Percentiles rank a stretch among this genome's conserved stretches.
Evolutionary conservation across 2,888 invertebrate genomes (phyloP).

Genomic region (Anarsia innoxiella): DNA sequence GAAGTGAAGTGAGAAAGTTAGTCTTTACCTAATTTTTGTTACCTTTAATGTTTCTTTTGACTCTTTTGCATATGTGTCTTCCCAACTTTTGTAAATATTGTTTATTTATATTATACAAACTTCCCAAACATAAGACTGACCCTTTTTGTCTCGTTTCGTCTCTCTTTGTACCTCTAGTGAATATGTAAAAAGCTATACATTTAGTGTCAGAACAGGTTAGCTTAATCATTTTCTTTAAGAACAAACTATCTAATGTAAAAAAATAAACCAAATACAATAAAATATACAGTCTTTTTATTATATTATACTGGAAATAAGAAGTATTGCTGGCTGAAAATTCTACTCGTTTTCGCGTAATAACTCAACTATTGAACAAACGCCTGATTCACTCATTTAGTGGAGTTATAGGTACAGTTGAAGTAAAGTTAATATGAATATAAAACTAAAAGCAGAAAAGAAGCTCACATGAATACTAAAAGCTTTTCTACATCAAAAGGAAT

Average conservation of each 20-base stretch:
- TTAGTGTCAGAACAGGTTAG: constrained; percentile 56
- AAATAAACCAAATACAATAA: constrained; percentile 63
- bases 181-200: constrained; percentile 56
- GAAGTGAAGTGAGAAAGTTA: constrained; percentile 38
- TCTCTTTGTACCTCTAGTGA: constrained; percentile 52
- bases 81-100: constrained; percentile 72
- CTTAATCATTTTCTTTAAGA: constrained; percentile 64
- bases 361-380: too few relatives aligned
- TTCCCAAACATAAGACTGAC: constrained; percentile 76
- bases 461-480: not conserved
- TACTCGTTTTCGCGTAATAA: too few relatives aligned
- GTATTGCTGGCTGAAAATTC: too few relatives aligned
- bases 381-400: too few relatives aligned
- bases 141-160: constrained; percentile 72
- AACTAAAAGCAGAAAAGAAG: not conserved
- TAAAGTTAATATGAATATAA: too few relatives aligned
- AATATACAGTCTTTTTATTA: too few relatives aligned
- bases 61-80: constrained; percentile 62
- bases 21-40: constrained; percentile 40
- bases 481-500: not conserved
- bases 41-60: constrained; percentile 52
- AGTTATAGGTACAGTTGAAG: too few relatives aligned
- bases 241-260: constrained; percentile 59
- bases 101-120: constrained; percentile 65
- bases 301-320: too few relatives aligned